phyloP scores from a whole-genome alignment of 2,113 vertebrate species.

The Phaetusa simplex region DNA sequence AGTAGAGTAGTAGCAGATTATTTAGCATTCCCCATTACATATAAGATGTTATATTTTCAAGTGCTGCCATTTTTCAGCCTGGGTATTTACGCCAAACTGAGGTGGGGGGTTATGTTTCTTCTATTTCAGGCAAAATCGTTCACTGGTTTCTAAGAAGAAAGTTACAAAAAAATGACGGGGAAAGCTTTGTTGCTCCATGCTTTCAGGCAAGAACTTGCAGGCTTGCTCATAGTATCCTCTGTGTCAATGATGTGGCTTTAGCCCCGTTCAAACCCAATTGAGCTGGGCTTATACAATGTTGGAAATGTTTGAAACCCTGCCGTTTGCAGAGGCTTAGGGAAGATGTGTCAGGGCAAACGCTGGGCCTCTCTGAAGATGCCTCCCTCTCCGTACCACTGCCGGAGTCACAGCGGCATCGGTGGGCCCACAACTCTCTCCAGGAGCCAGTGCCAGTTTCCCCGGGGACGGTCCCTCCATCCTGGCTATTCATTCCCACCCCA shows the following conservation, averaged over 20 bases:
- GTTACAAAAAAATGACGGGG: neutral
- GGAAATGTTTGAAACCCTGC: neutral
- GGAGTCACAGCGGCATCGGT: neutral
- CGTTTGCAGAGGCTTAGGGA: neutral
- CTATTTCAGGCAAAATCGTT: neutral
- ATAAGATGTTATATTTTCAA: neutral
- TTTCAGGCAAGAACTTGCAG: neutral
- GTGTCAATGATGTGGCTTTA: neutral
- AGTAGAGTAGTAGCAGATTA: neutral
- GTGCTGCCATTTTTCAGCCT: neutral
- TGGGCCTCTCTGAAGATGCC: neutral
- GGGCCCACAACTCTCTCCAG: fast-evolving
- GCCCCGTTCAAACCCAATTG: neutral
- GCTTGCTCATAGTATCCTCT: neutral
- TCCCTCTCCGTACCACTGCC: neutral
- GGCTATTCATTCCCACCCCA: neutral
- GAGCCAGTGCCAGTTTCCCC: neutral
- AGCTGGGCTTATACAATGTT: neutral
- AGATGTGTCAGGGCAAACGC: fast-evolving
- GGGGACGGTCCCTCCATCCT: neutral
- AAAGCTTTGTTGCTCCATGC: neutral
- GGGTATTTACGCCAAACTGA: neutral
- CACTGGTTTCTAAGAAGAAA: neutral
- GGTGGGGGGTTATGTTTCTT: fast-evolving
- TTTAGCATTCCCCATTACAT: neutral